Evolutionary conservation across 2,888 invertebrate genomes (phyloP), one percentile per base, ranked within the genome.

Genomic region (Volucella inanis): DNA sequence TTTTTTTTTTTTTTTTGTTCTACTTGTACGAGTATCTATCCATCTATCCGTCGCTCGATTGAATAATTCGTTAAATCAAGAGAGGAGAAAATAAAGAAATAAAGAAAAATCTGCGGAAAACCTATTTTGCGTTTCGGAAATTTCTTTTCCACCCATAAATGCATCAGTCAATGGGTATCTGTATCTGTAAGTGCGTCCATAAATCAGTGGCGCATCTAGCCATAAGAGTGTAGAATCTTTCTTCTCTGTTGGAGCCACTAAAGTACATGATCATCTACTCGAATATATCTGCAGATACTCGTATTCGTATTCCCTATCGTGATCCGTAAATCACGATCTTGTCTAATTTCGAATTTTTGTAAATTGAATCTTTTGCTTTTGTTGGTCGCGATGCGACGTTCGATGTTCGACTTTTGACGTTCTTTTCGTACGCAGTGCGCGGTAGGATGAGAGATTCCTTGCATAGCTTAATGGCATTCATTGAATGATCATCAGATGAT

Each of bases 321-420:
- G 85, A 77, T 90, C 91, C 90, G 91, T 91, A 91, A 91, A 91
- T 91, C 91, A 91, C 90, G 91, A 88, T 89, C 90, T 90, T 91
- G 91, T 91, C 91, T 90, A 90, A 91, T 90, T 91, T 90, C 88
- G 86, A 86, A 64, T 85, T 72, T 86, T 72, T 85, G 38, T 80
- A 80, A 84, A 80, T 80, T 72, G 76, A 77, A 81, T 81, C 62
- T 72, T 84, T 70, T 70, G 64, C 0, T 31, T 31, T 31, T 31
- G 31, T 31, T 31, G 31, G 6, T 31, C 6, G 31, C 31, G 31
- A 6, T 6, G 31, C 52, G 18, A 10, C n/a, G 43, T 11, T 14
- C 31, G 31, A 31, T 6, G 31, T 31, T 6, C 31, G 31, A 31
- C 31, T 31, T 41, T 65, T 12, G 49, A 6, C 57, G 49, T 61